Conservation (phyloP, 2,113 vertebrate genomes). For the Sebastes fasciatus region DNA sequence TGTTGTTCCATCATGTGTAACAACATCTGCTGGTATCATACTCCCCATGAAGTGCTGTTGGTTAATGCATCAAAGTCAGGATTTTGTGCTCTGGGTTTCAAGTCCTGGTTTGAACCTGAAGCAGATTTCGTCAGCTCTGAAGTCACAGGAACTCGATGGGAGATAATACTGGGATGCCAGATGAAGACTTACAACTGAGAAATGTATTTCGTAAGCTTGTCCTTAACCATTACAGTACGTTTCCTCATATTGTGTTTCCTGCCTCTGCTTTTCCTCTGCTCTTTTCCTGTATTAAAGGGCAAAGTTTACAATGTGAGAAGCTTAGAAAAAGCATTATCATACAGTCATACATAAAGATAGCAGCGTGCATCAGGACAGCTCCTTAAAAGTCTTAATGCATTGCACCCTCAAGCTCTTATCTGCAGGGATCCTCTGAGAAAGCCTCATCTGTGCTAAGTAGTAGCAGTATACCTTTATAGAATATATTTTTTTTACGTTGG, state of each 20-base stretch:
- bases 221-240: neutral
- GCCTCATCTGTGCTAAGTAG: slow-evolving; percentile 33
- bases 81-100: slow-evolving; percentile 19
- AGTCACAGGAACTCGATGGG: slow-evolving; percentile 13
- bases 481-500: slow-evolving; percentile 38
- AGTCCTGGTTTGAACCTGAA: slow-evolving; percentile 51
- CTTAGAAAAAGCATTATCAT: slow-evolving; percentile 39
- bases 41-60: slow-evolving; percentile 46
- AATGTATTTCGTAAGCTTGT: slow-evolving; percentile 12
- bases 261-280: neutral
- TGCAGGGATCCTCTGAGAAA: slow-evolving; percentile 35
- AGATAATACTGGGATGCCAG: slow-evolving; percentile 12
- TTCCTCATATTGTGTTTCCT: neutral
- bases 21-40: slow-evolving; percentile 44
- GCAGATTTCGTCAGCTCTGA: slow-evolving; percentile 39
- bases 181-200: slow-evolving; percentile 21
- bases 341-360: slow-evolving; percentile 1
- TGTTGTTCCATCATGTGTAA: slow-evolving; percentile 39
- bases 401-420: slow-evolving; percentile 39
- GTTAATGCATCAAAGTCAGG: slow-evolving; percentile 64
- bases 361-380: slow-evolving; percentile 30
- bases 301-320: slow-evolving; percentile 7
- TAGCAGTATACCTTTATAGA: slow-evolving; percentile 44
- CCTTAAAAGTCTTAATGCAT: slow-evolving; percentile 47
- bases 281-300: slow-evolving; percentile 16